A percentile compares a stretch with the other conserved stretches of the same genome.
Evolutionary conservation across 2,888 invertebrate genomes (phyloP).

Genomic region (Chymomyza fuscimana): DNA sequence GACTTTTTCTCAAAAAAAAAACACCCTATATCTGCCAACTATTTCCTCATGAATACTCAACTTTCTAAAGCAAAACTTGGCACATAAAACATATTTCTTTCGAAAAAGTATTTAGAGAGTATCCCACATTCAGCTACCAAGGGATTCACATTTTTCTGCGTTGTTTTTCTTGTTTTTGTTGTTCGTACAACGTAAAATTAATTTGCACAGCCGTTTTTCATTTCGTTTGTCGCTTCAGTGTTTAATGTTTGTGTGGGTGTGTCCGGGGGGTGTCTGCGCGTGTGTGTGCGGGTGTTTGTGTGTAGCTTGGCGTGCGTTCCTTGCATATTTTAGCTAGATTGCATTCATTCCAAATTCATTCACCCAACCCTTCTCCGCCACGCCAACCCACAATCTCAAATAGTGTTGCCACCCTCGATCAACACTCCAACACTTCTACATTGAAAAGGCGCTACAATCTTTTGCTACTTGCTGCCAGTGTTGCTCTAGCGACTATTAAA

Average conservation of each 20-base stretch:
- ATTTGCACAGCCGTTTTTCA: constrained; percentile 71
- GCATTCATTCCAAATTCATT: constrained; percentile 62
- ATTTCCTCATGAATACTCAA: no score
- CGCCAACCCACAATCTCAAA: constrained; percentile 7
- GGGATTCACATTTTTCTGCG: not conserved
- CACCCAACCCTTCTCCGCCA: constrained; percentile 12
- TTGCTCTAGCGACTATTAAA: not conserved
- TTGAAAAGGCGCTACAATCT: constrained; percentile 55
- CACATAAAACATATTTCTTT: no score
- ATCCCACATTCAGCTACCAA: no score
- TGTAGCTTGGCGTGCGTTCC: constrained; percentile 45
- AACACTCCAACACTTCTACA: constrained; percentile 37
- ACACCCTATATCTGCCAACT: no score
- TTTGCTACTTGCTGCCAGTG: constrained; percentile 16
- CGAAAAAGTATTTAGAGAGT: no score
- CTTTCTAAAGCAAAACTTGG: no score
- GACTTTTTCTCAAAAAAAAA: no score
- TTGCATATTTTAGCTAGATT: constrained; percentile 68
- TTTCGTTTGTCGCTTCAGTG: constrained; percentile 58
- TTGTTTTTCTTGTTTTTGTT: constrained; percentile 42
- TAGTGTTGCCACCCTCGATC: constrained; percentile 19
- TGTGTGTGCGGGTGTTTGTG: constrained; percentile 32
- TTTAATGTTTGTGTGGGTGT: constrained; percentile 49
- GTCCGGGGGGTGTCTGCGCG: constrained; percentile 1
- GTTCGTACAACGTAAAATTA: constrained; percentile 60